Base-by-base conservation (phyloP, 2,888 invertebrate genomes). In the Lacanobia wlatinum region DNA sequence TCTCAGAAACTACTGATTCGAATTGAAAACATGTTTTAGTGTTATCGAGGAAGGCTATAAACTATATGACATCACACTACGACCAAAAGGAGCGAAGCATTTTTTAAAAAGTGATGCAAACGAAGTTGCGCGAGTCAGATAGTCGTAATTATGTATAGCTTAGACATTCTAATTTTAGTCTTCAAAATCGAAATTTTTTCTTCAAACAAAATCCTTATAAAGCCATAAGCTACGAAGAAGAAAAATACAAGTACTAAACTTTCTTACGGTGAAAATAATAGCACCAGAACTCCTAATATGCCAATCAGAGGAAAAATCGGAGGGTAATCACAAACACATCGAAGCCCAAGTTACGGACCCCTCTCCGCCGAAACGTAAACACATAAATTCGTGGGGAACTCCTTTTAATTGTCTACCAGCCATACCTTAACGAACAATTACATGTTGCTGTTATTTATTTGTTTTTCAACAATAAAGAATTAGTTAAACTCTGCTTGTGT, bases 331-430 rank as follows among this genome's bases (percentile, higher is more conserved):
- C 76, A 65, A 82, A 84, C 71, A 86, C 77, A 85, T 84, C 75
- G 83, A 70, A 82, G 71, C 86, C 86, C 83, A 86, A 85, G 83
- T 87, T 88, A 76, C 82, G 84, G 70, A 16, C 77, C 87, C 79
- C 78, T 82, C 75, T 78, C 84, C 81, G 67, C 82, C 74, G 81
- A 84, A 87, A 89, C 88, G 93, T 91, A 94, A 94, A 94, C 94
- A 94, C 92, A 94, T 94, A 94, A 94, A 94, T 94, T 89, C 83
- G 73, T 61, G 70, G 80, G 84, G 88, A 87, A 87, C 90, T 90
- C 89, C 91, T 90, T 92, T 91, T 94, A 93, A 94, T 94, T 93
- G 93, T 91, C 90, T 89, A 84, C 88, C 86, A 90, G 87, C 90
- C 84, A 91, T 92, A 89, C 88, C 89, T 89, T 90, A 89, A 88